Percentiles rank a stretch among this genome's conserved stretches.
These are phyloP conservation scores for Setophaga kirtlandii DNA, from an alignment of 2,113 vertebrate genomes.

Conservation along the genomic window DNA sequence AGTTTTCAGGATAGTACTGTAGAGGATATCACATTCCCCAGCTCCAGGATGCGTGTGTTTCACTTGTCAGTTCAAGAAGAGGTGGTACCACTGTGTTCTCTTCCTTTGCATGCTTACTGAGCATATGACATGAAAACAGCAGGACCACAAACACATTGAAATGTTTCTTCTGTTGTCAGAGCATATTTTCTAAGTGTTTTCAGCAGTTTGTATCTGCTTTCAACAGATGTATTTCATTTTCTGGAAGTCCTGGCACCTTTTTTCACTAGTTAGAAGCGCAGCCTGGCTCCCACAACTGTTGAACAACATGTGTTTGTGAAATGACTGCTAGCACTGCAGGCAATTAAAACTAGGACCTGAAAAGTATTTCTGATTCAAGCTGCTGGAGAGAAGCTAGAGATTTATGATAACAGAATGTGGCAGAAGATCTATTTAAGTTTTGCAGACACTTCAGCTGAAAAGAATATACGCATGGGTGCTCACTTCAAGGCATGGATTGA, in stretches of 20 bases:
- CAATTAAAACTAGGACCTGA: not conserved
- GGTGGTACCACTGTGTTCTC: not conserved
- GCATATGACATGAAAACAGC: not conserved
- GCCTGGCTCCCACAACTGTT: not conserved
- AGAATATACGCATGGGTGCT: conserved; percentile 24
- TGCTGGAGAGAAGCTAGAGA: not conserved
- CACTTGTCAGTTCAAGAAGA: not conserved
- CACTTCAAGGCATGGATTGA: conserved; percentile 55
- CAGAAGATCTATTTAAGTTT: conserved; percentile 20
- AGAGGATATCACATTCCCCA: not conserved
- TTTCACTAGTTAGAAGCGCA: not conserved
- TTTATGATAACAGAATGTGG: not conserved
- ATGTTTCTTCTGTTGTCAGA: not conserved
- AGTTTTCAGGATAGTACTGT: not conserved
- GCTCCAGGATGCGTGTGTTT: not conserved
- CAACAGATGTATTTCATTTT: not conserved
- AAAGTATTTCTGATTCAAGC: not conserved
- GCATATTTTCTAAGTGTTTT: not conserved
- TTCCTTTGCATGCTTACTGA: rapidly evolving
- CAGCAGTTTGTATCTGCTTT: not conserved
- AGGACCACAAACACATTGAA: not conserved
- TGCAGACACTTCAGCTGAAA: conserved; percentile 23
- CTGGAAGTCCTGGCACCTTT: not conserved
- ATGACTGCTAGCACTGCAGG: not conserved
- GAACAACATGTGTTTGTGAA: not conserved